Base-by-base conservation (phyloP, 2,113 vertebrate genomes). In the Naja naja region DNA sequence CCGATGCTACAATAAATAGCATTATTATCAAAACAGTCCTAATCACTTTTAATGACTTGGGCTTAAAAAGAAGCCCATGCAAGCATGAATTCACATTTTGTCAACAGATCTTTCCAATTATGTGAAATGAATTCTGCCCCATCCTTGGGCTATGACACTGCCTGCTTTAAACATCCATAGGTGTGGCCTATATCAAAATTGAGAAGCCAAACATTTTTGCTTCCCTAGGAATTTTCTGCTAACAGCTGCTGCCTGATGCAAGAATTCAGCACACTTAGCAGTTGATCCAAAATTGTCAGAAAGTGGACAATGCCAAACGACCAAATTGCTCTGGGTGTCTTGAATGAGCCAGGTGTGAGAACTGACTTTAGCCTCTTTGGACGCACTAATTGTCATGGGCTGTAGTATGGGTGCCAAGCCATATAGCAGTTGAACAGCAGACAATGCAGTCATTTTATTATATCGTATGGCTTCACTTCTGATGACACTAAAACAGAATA, bases 371-470 rank as follows among this genome's bases (percentile, higher is more conserved):
- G 34, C 74, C 34, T 39, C 34, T 81, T 81, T 43, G 74, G 34
- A 43, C 22, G 7, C 18, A 39, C 74, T 81, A 81, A 81, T 81
- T 81, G 74, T 81, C 74, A 43, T 43, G 74, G 74, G 6, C 74
- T 81, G 74, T 20, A 8, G 34, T 20, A 22, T 34, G 34, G 69
- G 34, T 81, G 74, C 93, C 96, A 93, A 95, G 94, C 95, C 95
- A 94, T 52, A 39, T 81, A 81, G 74, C 92, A 96, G 89, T 20
- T 94, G 85, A 58, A 90, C n/a, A 95, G 94, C 94, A 92, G 64
- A 90, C 92, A 87, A 94, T 93, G 92, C 85, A 92, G 93, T 95
- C 94, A 96, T 74, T 93, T 92, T 93, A 95, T 47, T 90, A 94
- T 94, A 64, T 94, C 94, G 47, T 93, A 0, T 69, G 60, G 53